Evolutionary conservation across 1,140 invertebrate genomes (phyloP).

Genomic region (Drosophila bipectinata): DNA sequence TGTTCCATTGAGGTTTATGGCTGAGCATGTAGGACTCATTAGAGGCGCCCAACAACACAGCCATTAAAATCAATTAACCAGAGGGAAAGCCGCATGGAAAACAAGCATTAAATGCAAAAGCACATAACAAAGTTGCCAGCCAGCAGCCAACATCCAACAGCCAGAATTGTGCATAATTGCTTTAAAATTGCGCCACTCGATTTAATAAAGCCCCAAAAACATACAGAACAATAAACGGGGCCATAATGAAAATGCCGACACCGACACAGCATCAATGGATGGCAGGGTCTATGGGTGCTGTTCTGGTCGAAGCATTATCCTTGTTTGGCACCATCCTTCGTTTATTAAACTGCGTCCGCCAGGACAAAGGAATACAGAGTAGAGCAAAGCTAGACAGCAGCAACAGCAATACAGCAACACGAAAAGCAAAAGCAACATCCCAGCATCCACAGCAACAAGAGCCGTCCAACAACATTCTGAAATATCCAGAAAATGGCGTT

Average conservation of each 20-base stretch:
- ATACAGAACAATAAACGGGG: constrained; percentile 21
- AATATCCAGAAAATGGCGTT: constrained; percentile 43
- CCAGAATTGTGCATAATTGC: constrained; percentile 51
- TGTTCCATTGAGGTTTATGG: constrained; percentile 39
- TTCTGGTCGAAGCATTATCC: constrained; percentile 20
- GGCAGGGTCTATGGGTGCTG: neutral
- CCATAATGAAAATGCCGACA: constrained; percentile 35
- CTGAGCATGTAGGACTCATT: constrained; percentile 47
- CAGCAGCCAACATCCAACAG: too few species aligned
- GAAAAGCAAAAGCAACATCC: constrained; percentile 17
- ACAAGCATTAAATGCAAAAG: constrained; percentile 28
- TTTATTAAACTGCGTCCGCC: constrained; percentile 27
- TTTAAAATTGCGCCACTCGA: constrained; percentile 66
- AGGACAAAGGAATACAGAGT: constrained; percentile 18
- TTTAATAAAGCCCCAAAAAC: constrained; percentile 46
- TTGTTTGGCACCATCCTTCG: constrained; percentile 23
- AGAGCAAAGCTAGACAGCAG: constrained; percentile 27
- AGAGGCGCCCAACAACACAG: constrained; percentile 20
- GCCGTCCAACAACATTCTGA: constrained; percentile 16
- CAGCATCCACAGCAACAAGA: constrained; percentile 13
- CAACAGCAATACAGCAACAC: constrained; percentile 20
- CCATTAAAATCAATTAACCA: constrained; percentile 59
- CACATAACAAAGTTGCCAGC: constrained; percentile 33
- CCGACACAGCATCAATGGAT: constrained; percentile 11
- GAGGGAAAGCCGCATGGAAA: neutral